phyloP scores from a whole-genome alignment of 2,797 vertebrate species.

The Cossypha heuglini region DNA sequence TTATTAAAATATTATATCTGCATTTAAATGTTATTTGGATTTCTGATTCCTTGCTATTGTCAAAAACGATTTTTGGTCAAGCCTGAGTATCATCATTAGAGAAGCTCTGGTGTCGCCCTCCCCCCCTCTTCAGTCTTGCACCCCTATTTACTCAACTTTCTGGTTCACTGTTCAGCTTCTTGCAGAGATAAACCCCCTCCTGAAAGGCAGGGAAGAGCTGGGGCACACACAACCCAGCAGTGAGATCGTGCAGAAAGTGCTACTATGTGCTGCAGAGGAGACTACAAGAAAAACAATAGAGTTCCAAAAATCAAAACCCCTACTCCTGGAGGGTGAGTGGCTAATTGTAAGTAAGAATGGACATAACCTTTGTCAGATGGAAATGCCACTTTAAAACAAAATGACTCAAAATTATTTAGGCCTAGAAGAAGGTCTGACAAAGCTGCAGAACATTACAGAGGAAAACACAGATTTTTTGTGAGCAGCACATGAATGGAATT shows the following conservation, averaged over 20 bases:
- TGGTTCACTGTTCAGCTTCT: background rate
- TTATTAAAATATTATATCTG: background rate
- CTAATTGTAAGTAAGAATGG: background rate
- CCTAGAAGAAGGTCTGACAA: background rate
- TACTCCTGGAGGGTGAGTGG: background rate
- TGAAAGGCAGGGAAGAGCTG: background rate
- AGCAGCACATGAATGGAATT: background rate
- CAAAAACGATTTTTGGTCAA: background rate
- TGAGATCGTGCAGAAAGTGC: background rate
- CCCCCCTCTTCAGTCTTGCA: background rate
- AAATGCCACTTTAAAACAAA: background rate
- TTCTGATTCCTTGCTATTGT: background rate
- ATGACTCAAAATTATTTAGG: background rate
- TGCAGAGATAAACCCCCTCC: background rate
- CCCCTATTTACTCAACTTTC: background rate
- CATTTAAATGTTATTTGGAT: background rate
- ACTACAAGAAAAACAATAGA: background rate
- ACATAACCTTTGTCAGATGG: background rate
- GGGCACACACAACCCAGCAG: background rate
- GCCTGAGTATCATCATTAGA: background rate
- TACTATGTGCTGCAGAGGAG: background rate
- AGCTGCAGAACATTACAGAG: background rate
- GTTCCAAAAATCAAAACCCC: background rate
- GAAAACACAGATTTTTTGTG: background rate
- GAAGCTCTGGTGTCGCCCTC: background rate